These are phyloP conservation scores for Drosophila nr. perissopoda DNA, from an alignment of 2,888 invertebrate species.

Conservation along the genomic window DNA sequence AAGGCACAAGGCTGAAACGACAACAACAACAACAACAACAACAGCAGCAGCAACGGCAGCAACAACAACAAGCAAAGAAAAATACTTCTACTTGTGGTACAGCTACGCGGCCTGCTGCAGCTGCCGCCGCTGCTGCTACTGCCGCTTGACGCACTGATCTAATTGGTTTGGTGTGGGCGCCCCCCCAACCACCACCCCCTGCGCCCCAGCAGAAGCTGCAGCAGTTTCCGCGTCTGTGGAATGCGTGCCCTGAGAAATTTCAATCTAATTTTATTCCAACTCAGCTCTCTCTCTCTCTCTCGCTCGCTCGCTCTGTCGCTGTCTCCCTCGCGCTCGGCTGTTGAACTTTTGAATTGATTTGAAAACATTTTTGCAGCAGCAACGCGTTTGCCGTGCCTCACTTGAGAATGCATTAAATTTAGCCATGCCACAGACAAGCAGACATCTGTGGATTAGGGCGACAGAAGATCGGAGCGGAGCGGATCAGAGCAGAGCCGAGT, in stretches of 20 bases:
- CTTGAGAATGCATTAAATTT: conserved; percentile 66
- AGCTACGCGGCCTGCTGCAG: neutral
- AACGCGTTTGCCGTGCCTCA: conserved; percentile 22
- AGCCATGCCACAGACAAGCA: conserved; percentile 39
- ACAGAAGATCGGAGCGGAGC: conserved; percentile 16
- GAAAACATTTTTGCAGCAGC: conserved; percentile 41
- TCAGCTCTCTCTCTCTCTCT: conserved; percentile 1
- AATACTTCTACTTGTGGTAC: neutral
- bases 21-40: neutral
- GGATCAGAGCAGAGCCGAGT: neutral
- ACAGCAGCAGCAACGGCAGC: neutral
- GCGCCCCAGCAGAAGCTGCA: neutral
- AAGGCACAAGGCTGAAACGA: neutral
- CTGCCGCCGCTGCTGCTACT: neutral
- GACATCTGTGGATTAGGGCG: conserved; percentile 28
- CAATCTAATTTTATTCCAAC: conserved; percentile 45
- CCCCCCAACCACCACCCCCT: neutral
- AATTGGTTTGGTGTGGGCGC: neutral
- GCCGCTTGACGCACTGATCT: conserved; percentile 1
- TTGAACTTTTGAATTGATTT: conserved; percentile 71
- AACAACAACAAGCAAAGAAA: neutral
- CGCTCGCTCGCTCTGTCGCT: conserved; percentile 1
- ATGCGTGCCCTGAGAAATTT: conserved; percentile 33
- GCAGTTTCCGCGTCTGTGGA: conserved; percentile 48
- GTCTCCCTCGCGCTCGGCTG: conserved; percentile 43